phyloP scores from a whole-genome alignment of 2,888 invertebrate genomes.

The Hipparchia semele region DNA sequence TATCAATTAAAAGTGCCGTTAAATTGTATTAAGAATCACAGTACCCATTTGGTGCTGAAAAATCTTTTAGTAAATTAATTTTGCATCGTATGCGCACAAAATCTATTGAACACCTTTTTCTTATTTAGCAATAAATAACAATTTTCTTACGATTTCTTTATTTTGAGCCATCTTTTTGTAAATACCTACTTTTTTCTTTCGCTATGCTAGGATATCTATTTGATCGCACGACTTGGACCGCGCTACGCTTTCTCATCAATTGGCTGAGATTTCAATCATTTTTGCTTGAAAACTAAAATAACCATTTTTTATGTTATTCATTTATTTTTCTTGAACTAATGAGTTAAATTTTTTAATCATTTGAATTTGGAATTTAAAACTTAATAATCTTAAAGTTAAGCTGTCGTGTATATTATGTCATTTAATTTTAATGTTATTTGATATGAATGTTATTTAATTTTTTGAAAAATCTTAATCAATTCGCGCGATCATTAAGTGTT shows the following conservation, averaged over 20 bases:
- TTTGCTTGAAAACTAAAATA: constrained; percentile 12
- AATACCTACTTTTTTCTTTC: constrained; percentile 7
- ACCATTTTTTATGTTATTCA: neutral
- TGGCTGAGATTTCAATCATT: constrained; percentile 16
- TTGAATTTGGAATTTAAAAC: too few relatives aligned
- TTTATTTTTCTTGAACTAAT: neutral
- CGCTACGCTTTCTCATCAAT: constrained; percentile 20
- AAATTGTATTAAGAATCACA: neutral
- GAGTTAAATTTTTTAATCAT: too few relatives aligned
- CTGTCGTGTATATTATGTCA: neutral
- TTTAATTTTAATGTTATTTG: neutral
- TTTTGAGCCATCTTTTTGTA: constrained; percentile 1
- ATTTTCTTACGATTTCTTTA: neutral
- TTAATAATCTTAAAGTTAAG: neutral
- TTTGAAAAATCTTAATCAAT: constrained; percentile 4
- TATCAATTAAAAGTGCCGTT: neutral
- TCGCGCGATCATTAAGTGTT: constrained; percentile 23
- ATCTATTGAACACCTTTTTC: neutral
- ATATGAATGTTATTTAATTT: neutral
- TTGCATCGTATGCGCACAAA: neutral
- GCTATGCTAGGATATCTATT: constrained; percentile 5
- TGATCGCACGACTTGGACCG: constrained; percentile 54
- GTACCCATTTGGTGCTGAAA: neutral
- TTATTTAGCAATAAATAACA: neutral
- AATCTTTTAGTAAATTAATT: neutral